Conservation (phyloP, 1,140 invertebrate species). For the Philotrypesis tridentata region DNA sequence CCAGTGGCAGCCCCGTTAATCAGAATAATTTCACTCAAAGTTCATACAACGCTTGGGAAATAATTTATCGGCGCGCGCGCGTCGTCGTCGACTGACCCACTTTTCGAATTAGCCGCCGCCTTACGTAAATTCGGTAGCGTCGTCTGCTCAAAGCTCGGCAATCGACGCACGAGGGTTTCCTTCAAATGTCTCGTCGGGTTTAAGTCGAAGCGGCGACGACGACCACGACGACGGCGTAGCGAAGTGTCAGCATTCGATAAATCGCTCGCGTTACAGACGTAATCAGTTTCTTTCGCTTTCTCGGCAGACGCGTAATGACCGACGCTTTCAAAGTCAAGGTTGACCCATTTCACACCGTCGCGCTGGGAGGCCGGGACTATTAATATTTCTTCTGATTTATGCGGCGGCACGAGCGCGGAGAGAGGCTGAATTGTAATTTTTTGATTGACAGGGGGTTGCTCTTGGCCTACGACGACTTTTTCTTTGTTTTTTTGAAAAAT, state of each 20-base stretch:
- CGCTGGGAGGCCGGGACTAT: background rate
- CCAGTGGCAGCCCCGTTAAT: too few relatives aligned
- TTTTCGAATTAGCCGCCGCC: constrained; percentile 57
- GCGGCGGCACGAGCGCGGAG: too few relatives aligned
- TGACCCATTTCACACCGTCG: background rate
- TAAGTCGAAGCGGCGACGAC: too few relatives aligned
- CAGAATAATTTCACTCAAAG: background rate
- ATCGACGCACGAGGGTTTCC: constrained; percentile 60
- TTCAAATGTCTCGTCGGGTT: constrained; percentile 57
- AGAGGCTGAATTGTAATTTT: too few relatives aligned
- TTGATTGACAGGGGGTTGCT: too few relatives aligned
- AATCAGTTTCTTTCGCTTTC: background rate
- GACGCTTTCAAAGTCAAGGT: background rate
- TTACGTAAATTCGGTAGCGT: constrained; percentile 62
- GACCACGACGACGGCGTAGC: too few relatives aligned
- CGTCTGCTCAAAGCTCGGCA: constrained; percentile 60
- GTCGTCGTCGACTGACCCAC: constrained; percentile 54
- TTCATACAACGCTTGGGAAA: constrained; percentile 35
- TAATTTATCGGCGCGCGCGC: too few relatives aligned
- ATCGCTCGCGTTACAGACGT: background rate
- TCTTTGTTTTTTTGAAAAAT: too few relatives aligned
- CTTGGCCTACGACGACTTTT: too few relatives aligned
- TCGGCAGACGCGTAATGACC: background rate
- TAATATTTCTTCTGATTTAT: background rate
- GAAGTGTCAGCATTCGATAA: background rate